These are phyloP conservation scores for Maconellicoccus hirsutus DNA, from an alignment of 1,140 invertebrate species.

Conservation along the genomic window DNA sequence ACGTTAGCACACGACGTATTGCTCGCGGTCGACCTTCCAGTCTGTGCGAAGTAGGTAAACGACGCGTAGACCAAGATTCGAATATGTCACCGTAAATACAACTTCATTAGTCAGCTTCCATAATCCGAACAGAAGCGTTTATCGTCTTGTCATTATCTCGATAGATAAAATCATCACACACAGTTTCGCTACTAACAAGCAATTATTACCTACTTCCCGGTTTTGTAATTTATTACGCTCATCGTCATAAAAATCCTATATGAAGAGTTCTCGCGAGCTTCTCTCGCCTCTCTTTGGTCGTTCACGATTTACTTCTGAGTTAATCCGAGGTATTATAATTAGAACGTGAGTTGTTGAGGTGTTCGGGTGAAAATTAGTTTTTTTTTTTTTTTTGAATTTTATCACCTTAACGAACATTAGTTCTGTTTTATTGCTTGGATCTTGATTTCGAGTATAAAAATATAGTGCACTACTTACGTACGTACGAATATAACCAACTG, in stretches of 20 bases:
- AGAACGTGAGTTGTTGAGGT: too few species aligned
- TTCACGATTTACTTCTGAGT: too few species aligned
- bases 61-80: neutral
- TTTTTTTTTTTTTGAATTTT: neutral
- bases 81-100: slow-evolving; percentile 14
- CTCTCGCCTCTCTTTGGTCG: too few species aligned
- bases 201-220: slow-evolving; percentile 16
- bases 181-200: slow-evolving; percentile 11
- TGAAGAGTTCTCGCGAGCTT: neutral
- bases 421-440: too few species aligned
- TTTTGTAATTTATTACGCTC: slow-evolving; percentile 19
- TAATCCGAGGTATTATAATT: too few species aligned
- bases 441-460: too few species aligned
- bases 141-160: slow-evolving; percentile 14
- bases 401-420: too few species aligned
- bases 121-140: slow-evolving; percentile 16
- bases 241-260: slow-evolving; percentile 1
- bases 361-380: neutral
- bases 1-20: too few species aligned
- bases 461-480: too few species aligned
- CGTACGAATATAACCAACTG: too few species aligned
- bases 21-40: too few species aligned
- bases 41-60: neutral
- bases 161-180: slow-evolving; percentile 14
- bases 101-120: slow-evolving; percentile 7